phyloP scores from a whole-genome alignment of 2,113 vertebrate genomes.

The Columbina picui region DNA sequence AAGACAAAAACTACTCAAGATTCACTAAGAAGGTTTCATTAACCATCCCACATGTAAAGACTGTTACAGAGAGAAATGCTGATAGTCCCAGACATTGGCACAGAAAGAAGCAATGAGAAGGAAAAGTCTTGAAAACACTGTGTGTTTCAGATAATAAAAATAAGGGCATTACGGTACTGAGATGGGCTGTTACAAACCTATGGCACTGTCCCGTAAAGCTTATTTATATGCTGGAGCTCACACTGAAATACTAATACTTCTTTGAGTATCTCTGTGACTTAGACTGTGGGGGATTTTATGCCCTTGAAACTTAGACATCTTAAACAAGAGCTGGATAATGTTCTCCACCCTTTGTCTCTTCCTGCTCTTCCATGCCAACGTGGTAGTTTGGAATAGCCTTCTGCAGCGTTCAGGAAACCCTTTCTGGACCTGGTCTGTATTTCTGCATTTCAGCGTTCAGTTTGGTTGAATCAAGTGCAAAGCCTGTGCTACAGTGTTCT shows the following conservation, averaged over 20 bases:
- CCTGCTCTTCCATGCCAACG: background rate
- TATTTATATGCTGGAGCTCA: background rate
- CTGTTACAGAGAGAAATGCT: background rate
- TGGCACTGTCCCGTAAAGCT: background rate
- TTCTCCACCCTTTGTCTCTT: background rate
- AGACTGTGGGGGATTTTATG: background rate
- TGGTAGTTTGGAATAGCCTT: background rate
- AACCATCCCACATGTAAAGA: background rate
- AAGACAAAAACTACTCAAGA: background rate
- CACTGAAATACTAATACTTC: background rate
- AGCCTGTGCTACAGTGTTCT: background rate
- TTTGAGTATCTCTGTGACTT: background rate
- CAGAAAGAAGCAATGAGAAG: background rate
- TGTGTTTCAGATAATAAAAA: background rate
- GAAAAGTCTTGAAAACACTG: background rate
- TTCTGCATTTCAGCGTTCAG: fast-evolving
- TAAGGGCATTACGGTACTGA: background rate
- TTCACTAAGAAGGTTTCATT: background rate
- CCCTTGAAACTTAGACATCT: background rate
- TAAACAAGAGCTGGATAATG: background rate
- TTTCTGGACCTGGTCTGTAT: background rate
- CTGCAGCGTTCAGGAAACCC: background rate
- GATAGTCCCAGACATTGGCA: background rate
- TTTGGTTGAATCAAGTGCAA: background rate
- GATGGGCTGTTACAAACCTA: background rate